Conservation (phyloP, 2,888 invertebrate species). For the Sarcophaga carnaria region DNA sequence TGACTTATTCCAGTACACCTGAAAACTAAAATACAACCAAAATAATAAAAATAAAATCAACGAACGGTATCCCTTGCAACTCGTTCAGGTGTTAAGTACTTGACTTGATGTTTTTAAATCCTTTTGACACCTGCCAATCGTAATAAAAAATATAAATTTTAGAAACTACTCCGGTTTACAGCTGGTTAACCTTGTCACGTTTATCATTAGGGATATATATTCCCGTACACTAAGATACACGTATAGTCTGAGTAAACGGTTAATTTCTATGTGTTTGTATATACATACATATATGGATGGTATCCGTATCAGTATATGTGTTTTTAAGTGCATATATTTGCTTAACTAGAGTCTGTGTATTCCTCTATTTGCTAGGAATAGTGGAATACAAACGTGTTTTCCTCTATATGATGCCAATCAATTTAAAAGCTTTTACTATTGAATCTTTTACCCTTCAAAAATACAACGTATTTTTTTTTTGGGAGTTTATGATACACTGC, state of each 20-base stretch:
- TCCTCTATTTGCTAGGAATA: conserved; percentile 15
- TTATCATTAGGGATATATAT: conserved; percentile 44
- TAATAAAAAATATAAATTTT: conserved; percentile 20
- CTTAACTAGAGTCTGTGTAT: not conserved
- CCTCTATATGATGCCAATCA: conserved; percentile 67
- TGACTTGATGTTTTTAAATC: conserved; percentile 18
- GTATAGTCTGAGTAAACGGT: not conserved
- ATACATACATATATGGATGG: not conserved
- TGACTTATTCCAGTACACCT: too few species aligned
- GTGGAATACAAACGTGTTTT: conserved; percentile 66
- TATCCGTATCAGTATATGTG: not conserved
- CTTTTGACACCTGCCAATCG: conserved; percentile 11
- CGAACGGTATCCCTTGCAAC: not conserved
- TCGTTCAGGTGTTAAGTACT: not conserved
- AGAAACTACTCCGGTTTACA: not conserved
- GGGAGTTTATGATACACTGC: conserved; percentile 56
- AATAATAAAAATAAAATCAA: too few species aligned
- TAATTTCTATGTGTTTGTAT: not conserved
- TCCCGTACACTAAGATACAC: conserved; percentile 1
- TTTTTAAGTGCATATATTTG: not conserved
- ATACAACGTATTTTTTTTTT: conserved; percentile 33
- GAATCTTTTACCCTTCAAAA: conserved; percentile 34
- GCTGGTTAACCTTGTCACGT: conserved; percentile 61
- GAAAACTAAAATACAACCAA: too few species aligned
- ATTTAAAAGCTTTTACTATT: conserved; percentile 65